A percentile compares a stretch with the other conserved stretches of the same genome.
phyloP scores from a whole-genome alignment of 1,140 invertebrate species.

The Riptortus pedestris region DNA sequence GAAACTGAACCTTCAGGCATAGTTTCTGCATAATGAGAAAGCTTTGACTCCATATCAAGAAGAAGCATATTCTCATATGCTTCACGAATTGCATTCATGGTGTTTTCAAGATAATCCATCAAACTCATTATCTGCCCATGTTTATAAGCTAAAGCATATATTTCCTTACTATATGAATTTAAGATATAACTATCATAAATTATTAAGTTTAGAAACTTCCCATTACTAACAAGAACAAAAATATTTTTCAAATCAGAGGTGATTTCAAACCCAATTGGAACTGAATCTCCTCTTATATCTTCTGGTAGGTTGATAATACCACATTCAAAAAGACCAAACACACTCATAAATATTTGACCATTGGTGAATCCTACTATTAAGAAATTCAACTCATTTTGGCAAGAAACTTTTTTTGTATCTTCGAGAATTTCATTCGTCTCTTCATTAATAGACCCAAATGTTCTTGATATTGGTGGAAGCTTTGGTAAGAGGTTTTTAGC shows the following conservation, averaged over 20 bases:
- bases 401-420: conserved; percentile 49
- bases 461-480: conserved; percentile 48
- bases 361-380: conserved; percentile 64
- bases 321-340: conserved; percentile 75
- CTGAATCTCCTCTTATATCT: conserved; percentile 34
- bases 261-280: conserved; percentile 35
- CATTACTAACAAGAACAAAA: conserved; percentile 30
- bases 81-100: conserved; percentile 75
- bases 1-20: conserved; percentile 68
- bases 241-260: conserved; percentile 40
- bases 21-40: conserved; percentile 73
- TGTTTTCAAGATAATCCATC: conserved; percentile 59
- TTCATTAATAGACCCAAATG: conserved; percentile 42
- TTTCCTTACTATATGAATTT: conserved; percentile 45
- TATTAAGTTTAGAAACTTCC: conserved; percentile 41
- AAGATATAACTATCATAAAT: conserved; percentile 56
- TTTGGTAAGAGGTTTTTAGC: conserved; percentile 43
- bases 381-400: conserved; percentile 62
- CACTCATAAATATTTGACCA: conserved; percentile 61
- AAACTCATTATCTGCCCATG: conserved; percentile 56
- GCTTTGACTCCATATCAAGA: conserved; percentile 86
- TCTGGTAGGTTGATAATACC: conserved; percentile 47
- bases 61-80: conserved; percentile 90
- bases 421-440: conserved; percentile 48
- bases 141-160: conserved; percentile 51